Evolutionary conservation across 2,888 invertebrate species (phyloP).

Genomic region (Drosophila tanythrix): DNA sequence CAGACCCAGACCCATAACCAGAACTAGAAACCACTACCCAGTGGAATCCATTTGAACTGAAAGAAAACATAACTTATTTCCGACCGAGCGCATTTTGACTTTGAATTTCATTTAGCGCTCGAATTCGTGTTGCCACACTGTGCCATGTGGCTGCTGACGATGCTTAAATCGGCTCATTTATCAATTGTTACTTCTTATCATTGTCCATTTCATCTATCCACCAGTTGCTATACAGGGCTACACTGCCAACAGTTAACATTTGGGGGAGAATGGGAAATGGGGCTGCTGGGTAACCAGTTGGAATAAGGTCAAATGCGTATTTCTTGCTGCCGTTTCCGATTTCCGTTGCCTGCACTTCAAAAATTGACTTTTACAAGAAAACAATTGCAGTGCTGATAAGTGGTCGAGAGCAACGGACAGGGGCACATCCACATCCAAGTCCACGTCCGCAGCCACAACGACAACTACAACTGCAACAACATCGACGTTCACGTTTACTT

Average conservation of each 20-base stretch:
- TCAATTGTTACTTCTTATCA: conserved; percentile 76
- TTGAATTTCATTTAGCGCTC: conserved; percentile 75
- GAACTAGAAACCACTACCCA: neutral
- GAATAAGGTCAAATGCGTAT: conserved; percentile 72
- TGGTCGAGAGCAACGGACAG: conserved; percentile 64
- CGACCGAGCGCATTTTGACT: conserved; percentile 74
- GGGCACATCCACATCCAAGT: conserved; percentile 51
- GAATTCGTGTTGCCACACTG: conserved; percentile 17
- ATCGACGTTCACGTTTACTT: neutral
- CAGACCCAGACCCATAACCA: neutral
- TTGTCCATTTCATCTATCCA: conserved; percentile 57
- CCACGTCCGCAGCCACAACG: conserved; percentile 4
- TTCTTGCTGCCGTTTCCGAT: conserved; percentile 57
- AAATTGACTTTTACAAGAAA: conserved; percentile 80
- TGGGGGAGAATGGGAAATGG: neutral
- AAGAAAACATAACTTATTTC: conserved; percentile 78
- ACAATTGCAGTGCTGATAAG: conserved; percentile 77
- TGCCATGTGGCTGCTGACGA: conserved; percentile 63
- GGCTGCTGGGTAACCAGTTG: conserved; percentile 15
- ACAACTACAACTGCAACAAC: neutral
- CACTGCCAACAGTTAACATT: conserved; percentile 35
- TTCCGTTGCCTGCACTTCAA: conserved; percentile 69
- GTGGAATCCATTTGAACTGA: conserved; percentile 17
- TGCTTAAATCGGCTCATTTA: conserved; percentile 78
- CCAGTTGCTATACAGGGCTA: conserved; percentile 62